These are phyloP conservation scores for Columba janthina DNA, from an alignment of 2,113 vertebrate species.

Conservation along the genomic window DNA sequence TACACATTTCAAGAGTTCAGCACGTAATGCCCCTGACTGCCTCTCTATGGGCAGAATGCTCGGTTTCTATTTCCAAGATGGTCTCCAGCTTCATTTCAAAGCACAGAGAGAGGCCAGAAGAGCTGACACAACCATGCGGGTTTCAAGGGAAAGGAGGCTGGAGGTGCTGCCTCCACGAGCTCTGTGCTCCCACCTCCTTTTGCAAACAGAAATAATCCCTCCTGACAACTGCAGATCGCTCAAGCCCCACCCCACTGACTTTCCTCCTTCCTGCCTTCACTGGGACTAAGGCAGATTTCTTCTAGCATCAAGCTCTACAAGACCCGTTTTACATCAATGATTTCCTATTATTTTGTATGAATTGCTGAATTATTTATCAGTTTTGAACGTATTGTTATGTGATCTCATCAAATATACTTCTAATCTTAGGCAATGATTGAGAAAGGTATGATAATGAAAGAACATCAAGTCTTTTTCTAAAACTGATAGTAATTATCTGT, in stretches of 20 bases:
- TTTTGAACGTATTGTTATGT: neutral
- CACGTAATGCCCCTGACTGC: neutral
- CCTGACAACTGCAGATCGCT: neutral
- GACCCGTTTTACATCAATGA: neutral
- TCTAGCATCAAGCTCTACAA: neutral
- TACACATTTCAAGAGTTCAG: neutral
- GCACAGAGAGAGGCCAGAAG: neutral
- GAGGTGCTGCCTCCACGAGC: neutral
- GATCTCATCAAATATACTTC: neutral
- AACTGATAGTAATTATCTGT: neutral
- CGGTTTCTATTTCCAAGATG: neutral
- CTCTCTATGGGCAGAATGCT: no score
- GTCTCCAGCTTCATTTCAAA: neutral
- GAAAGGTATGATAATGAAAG: neutral
- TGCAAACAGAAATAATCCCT: neutral
- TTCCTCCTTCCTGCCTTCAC: neutral
- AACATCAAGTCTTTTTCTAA: neutral
- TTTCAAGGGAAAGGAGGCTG: neutral
- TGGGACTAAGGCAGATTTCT: neutral
- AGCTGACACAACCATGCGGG: rapidly evolving
- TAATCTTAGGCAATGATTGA: neutral
- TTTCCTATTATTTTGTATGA: neutral
- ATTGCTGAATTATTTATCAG: conserved; percentile 1
- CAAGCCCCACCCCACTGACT: neutral
- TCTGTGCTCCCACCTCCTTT: neutral